A percentile compares a stretch with the other conserved stretches of the same genome.
Evolutionary conservation across 2,797 vertebrate genomes (phyloP).

Genomic region (Psittacula derbiana): DNA sequence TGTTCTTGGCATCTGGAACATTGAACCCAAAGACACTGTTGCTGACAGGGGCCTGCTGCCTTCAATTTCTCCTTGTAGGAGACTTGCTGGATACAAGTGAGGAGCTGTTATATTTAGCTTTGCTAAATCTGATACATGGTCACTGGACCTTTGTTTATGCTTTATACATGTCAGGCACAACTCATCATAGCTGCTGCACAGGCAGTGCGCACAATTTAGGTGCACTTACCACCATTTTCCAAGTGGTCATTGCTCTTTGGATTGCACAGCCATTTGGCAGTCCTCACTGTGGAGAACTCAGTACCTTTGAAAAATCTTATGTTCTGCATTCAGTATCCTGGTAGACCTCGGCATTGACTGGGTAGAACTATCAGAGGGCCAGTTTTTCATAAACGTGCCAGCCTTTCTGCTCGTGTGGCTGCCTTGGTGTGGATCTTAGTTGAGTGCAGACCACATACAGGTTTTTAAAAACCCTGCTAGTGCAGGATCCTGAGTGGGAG

Average conservation of each 20-base stretch:
- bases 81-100: accelerated
- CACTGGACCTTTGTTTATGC: background rate
- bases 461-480: background rate
- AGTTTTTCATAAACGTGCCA: background rate
- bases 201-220: background rate
- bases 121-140: background rate
- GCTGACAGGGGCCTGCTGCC: background rate
- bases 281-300: accelerated
- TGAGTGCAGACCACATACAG: background rate
- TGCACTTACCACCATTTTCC: accelerated
- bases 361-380: accelerated
- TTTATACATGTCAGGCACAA: background rate
- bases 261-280: background rate
- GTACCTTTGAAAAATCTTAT: background rate
- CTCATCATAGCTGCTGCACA: accelerated
- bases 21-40: background rate
- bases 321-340: background rate
- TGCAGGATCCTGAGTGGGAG: background rate
- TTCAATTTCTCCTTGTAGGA: background rate
- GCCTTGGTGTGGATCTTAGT: background rate
- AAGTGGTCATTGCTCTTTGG: background rate
- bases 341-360: background rate
- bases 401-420: background rate
- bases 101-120: background rate
- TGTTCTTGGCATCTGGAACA: accelerated